Evolutionary conservation across 1,140 invertebrate genomes (phyloP).

Genomic region (Idris sp.): DNA sequence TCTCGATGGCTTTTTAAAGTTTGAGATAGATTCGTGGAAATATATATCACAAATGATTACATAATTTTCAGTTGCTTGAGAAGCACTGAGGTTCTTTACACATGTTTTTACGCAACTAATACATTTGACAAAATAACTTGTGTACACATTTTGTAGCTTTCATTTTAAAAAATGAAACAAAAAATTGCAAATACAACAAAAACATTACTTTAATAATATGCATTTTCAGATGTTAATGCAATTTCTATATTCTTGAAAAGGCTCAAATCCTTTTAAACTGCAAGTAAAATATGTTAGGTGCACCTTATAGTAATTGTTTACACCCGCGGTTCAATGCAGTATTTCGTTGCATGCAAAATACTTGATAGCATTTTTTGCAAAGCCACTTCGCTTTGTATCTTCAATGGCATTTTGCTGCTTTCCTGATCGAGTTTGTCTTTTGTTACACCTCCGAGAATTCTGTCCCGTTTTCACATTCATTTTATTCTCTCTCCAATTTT

Average conservation of each 20-base stretch:
- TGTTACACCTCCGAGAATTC: slow-evolving; percentile 52
- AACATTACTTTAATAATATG: slow-evolving; percentile 15
- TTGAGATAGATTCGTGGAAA: slow-evolving; percentile 11
- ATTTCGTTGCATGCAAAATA: slow-evolving; percentile 33
- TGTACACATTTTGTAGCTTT: no score
- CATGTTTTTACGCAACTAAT: slow-evolving; percentile 16
- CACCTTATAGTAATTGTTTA: slow-evolving; percentile 47
- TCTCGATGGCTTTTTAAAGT: slow-evolving; percentile 15
- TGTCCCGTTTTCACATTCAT: slow-evolving; percentile 45
- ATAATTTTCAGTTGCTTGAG: slow-evolving; percentile 21
- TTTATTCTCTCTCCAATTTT: slow-evolving; percentile 45
- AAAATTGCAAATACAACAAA: not conserved
- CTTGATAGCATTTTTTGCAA: slow-evolving; percentile 21
- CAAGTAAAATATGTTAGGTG: slow-evolving; percentile 21
- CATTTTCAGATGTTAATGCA: no score
- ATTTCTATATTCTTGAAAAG: not conserved
- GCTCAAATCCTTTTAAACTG: not conserved
- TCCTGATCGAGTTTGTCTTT: slow-evolving; percentile 61
- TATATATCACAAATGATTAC: slow-evolving; percentile 26
- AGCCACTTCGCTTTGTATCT: slow-evolving; percentile 49
- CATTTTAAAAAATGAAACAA: no score
- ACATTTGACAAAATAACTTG: slow-evolving; percentile 23
- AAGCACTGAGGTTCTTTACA: slow-evolving; percentile 19
- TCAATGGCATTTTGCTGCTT: slow-evolving; percentile 53
- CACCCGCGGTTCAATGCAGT: slow-evolving; percentile 15